A percentile compares a stretch with the other conserved stretches of the same genome.
Evolutionary conservation across 2,888 invertebrate species (phyloP).

Genomic region (Acleris sparsana): DNA sequence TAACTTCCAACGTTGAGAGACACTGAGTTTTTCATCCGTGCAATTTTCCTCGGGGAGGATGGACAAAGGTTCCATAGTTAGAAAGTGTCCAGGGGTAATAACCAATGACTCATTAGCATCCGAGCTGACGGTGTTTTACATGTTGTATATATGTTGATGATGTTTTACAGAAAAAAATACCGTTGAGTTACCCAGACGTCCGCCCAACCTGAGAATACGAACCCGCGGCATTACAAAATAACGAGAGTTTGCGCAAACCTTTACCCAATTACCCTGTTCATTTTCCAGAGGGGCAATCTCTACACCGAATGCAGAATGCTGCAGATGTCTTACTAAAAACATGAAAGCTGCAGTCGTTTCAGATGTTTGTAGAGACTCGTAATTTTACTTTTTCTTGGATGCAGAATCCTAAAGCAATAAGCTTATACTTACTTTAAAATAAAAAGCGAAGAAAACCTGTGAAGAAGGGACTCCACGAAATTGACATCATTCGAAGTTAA

Average conservation of each 20-base stretch:
- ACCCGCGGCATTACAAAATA: background rate
- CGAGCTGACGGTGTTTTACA: background rate
- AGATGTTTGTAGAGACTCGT: background rate
- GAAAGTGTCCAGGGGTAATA: background rate
- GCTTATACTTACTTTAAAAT: no score
- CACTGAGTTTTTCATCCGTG: background rate
- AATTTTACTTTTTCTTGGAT: background rate
- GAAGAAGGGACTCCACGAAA: no score
- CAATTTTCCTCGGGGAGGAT: background rate
- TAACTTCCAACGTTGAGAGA: background rate
- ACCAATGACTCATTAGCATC: background rate
- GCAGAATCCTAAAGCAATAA: no score
- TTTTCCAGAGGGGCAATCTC: no score
- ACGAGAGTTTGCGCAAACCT: background rate
- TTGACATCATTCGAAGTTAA: no score
- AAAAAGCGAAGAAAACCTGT: no score
- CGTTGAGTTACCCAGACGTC: background rate
- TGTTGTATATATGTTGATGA: no score
- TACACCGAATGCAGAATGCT: background rate
- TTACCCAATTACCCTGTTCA: no score
- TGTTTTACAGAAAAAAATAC: background rate
- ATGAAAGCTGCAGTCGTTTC: constrained; percentile 1
- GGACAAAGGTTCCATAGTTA: background rate
- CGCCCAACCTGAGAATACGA: constrained; percentile 1
- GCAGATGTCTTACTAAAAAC: background rate